phyloP scores from a whole-genome alignment of 2,888 invertebrate species.

The Celastrina argiolus region DNA sequence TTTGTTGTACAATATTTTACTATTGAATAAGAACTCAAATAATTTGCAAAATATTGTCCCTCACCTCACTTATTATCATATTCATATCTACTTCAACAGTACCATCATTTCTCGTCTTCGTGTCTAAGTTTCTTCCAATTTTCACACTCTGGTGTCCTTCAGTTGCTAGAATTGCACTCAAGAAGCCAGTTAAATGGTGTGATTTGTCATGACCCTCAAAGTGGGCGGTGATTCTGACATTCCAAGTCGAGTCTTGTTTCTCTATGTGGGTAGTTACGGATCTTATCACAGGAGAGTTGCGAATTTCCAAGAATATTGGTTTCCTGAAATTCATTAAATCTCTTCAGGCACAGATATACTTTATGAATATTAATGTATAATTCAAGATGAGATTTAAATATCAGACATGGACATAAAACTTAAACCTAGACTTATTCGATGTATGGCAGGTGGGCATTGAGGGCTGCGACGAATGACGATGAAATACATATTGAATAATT shows the following conservation, averaged over 20 bases:
- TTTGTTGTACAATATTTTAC: too few relatives aligned
- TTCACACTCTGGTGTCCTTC: constrained; percentile 52
- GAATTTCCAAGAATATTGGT: constrained; percentile 81
- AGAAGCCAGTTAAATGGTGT: constrained; percentile 44
- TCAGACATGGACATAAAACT: too few relatives aligned
- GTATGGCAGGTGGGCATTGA: too few relatives aligned
- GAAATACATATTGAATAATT: too few relatives aligned
- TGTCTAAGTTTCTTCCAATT: constrained; percentile 41
- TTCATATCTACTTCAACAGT: constrained; percentile 48
- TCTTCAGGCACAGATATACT: too few relatives aligned
- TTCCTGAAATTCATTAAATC: constrained; percentile 71
- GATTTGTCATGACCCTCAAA: constrained; percentile 48
- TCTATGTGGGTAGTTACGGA: constrained; percentile 74
- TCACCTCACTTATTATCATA: constrained; percentile 55
- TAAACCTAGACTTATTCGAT: too few relatives aligned
- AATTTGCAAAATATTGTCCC: background rate
- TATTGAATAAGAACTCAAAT: background rate
- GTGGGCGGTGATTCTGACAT: constrained; percentile 46
- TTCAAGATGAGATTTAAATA: too few relatives aligned
- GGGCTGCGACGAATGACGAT: too few relatives aligned
- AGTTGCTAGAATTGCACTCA: constrained; percentile 49
- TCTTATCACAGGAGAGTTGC: constrained; percentile 80
- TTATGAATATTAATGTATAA: too few relatives aligned
- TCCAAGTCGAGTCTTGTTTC: constrained; percentile 49
- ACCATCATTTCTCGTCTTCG: constrained; percentile 46